Conservation (phyloP, 1,140 invertebrate species). For the Arctopsyche grandis region DNA sequence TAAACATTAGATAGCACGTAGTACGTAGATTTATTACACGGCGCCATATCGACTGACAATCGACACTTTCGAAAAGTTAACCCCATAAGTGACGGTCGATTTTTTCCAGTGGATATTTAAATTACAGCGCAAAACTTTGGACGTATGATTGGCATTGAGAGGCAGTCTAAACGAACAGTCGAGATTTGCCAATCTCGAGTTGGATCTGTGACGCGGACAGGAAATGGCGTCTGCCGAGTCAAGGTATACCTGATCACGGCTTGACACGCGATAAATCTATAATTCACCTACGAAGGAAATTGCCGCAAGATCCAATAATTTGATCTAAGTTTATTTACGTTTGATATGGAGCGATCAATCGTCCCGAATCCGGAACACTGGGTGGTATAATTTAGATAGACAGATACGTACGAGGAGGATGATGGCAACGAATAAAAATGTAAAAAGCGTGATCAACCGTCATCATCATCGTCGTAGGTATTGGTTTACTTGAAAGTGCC, state of each 20-base stretch:
- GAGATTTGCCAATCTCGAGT: constrained; percentile 23
- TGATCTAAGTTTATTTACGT: neutral
- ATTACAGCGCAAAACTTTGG: neutral
- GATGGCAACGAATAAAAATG: too few relatives aligned
- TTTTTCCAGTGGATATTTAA: too few relatives aligned
- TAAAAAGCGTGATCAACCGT: too few relatives aligned
- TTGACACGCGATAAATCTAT: constrained; percentile 42
- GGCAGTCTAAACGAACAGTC: neutral
- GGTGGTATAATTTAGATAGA: neutral
- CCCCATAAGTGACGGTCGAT: neutral
- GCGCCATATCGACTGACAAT: neutral
- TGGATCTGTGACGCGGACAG: constrained; percentile 16
- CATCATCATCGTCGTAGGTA: too few relatives aligned
- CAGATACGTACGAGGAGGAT: too few relatives aligned
- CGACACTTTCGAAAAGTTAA: neutral
- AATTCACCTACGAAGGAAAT: constrained; percentile 33
- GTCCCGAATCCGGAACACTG: neutral
- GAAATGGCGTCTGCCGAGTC: constrained; percentile 27
- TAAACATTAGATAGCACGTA: neutral
- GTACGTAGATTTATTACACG: too few relatives aligned
- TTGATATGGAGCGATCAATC: too few relatives aligned
- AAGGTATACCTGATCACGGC: constrained; percentile 29
- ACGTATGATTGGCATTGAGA: constrained; percentile 38
- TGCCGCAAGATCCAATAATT: neutral
- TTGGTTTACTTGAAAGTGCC: too few relatives aligned